A percentile compares a stretch with the other conserved stretches of the same genome.
Evolutionary conservation across 2,113 vertebrate species (phyloP).

Genomic region (Pelmatolapia mariae): DNA sequence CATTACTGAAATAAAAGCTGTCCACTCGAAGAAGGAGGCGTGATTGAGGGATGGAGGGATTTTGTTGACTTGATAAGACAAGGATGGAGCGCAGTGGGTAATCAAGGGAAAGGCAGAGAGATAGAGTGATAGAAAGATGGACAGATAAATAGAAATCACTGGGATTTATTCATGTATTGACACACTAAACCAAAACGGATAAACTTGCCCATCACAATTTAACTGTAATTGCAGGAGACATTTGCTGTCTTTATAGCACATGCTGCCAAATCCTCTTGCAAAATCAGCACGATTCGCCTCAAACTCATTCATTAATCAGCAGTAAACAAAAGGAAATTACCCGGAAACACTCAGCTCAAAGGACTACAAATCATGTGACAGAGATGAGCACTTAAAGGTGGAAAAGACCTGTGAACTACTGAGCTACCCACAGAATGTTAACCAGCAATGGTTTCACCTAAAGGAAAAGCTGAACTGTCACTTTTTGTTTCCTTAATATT

Average conservation of each 20-base stretch:
- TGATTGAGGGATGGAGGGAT: background rate
- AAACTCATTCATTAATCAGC: background rate
- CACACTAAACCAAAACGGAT: background rate
- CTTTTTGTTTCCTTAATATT: background rate
- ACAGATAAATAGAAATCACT: background rate
- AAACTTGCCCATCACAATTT: background rate
- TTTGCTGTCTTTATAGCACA: background rate
- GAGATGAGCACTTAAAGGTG: background rate
- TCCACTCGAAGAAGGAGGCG: background rate
- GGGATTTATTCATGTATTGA: background rate
- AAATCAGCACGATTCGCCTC: background rate
- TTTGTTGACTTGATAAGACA: background rate
- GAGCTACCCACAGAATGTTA: background rate
- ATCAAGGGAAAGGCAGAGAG: background rate
- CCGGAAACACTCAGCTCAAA: background rate
- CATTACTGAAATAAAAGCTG: conserved; percentile 52
- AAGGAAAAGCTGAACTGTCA: background rate
- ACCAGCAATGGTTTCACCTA: background rate
- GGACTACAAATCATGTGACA: background rate
- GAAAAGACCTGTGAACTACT: background rate
- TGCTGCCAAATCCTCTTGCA: background rate
- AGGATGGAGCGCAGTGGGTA: conserved; percentile 2
- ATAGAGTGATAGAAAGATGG: background rate
- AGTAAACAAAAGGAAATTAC: background rate
- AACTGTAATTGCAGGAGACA: background rate